Evolutionary conservation across 2,113 vertebrate genomes (phyloP).

Genomic region (Daphoenositta chrysoptera): DNA sequence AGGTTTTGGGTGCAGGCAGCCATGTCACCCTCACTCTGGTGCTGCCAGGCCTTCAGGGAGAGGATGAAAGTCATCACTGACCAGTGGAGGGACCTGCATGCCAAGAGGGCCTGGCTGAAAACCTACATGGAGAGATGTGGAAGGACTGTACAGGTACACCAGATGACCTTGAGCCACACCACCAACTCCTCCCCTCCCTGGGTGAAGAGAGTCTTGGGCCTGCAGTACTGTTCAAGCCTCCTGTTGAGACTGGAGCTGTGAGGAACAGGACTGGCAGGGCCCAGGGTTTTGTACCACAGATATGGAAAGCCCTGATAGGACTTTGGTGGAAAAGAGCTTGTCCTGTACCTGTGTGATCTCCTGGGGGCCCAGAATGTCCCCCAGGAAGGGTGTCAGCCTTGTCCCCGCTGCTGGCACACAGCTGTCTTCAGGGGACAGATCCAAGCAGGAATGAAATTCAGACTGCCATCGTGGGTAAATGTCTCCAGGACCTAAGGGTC

Average conservation of each 20-base stretch:
- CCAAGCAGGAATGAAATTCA: neutral
- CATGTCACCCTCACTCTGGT: neutral
- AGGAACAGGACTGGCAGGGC: neutral
- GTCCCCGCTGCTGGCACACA: neutral
- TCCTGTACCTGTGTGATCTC: neutral
- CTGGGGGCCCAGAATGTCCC: neutral
- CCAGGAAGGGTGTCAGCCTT: neutral
- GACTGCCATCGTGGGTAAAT: neutral
- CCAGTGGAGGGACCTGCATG: conserved; percentile 34
- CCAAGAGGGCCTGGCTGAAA: conserved; percentile 58
- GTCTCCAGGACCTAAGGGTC: neutral
- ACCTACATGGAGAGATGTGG: conserved; percentile 54
- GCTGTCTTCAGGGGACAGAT: neutral
- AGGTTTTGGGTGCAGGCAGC: neutral
- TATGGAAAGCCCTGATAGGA: neutral
- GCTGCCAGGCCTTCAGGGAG: conserved; percentile 65
- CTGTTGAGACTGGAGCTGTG: neutral
- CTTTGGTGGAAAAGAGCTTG: neutral
- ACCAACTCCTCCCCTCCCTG: neutral
- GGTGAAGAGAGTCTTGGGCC: neutral
- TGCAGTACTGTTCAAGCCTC: neutral
- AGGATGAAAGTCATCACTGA: conserved; percentile 58
- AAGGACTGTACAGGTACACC: conserved; percentile 66
- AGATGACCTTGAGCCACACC: neutral
- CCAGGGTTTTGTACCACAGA: neutral